phyloP scores from a whole-genome alignment of 2,113 vertebrate genomes.

The Pandion haliaetus region DNA sequence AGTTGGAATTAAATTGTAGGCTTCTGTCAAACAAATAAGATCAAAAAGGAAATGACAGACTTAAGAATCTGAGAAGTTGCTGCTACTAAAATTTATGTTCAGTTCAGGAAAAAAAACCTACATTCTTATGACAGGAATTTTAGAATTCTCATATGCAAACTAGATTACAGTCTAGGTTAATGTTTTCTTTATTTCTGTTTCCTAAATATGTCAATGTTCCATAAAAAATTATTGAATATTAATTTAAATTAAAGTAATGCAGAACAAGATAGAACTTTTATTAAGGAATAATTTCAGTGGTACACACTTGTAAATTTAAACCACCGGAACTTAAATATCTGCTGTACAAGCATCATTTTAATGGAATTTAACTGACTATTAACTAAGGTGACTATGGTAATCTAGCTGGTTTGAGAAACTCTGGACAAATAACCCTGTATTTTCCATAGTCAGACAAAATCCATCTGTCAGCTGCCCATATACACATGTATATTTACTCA shows the following conservation, averaged over 20 bases:
- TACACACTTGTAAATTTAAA: background rate
- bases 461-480: background rate
- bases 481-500: accelerated
- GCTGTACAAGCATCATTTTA: background rate
- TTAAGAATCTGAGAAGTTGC: background rate
- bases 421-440: background rate
- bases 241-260: background rate
- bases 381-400: background rate
- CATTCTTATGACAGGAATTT: background rate
- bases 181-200: background rate
- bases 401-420: background rate
- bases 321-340: background rate
- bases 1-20: background rate
- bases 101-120: background rate
- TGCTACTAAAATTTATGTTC: background rate
- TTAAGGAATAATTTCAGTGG: background rate
- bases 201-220: background rate
- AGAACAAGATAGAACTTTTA: background rate
- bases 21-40: background rate
- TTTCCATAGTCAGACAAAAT: background rate
- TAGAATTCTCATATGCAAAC: background rate
- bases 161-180: background rate
- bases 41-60: background rate
- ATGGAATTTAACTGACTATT: background rate
- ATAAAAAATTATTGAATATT: background rate